A percentile compares a stretch with the other conserved stretches of the same genome.
Evolutionary conservation across 2,113 vertebrate genomes (phyloP).

Genomic region (Daphoenositta chrysoptera): DNA sequence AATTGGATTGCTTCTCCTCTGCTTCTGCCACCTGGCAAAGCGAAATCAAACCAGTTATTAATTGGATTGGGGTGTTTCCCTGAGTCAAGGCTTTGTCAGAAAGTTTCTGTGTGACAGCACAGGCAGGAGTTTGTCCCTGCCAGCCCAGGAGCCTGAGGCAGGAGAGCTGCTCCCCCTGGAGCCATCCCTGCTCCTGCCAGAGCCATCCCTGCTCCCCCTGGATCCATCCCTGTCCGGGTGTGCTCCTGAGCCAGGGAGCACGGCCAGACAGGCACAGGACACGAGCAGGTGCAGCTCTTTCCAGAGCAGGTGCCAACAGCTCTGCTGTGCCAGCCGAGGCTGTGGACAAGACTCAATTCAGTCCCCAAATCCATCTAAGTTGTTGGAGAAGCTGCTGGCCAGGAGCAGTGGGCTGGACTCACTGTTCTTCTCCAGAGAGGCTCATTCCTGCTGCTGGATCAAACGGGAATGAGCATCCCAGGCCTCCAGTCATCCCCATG

Average conservation of each 20-base stretch:
- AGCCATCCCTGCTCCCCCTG: no score
- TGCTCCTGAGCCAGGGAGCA: neutral
- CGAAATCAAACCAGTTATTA: neutral
- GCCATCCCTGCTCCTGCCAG: neutral
- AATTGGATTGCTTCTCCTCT: neutral
- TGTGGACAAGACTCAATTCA: accelerated
- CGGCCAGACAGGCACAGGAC: accelerated
- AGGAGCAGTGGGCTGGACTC: neutral
- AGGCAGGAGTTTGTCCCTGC: neutral
- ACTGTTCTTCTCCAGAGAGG: accelerated
- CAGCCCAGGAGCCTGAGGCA: neutral
- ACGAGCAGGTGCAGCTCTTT: neutral
- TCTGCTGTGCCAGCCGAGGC: neutral
- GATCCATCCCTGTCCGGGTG: neutral
- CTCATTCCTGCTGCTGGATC: neutral
- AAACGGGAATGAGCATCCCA: neutral
- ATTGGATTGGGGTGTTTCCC: neutral
- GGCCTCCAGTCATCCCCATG: accelerated
- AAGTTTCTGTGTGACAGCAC: neutral
- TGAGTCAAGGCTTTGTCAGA: neutral
- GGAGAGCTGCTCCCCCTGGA: accelerated
- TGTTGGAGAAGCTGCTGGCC: neutral
- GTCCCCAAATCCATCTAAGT: no score
- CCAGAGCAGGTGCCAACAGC: neutral
- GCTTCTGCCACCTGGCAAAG: neutral